Base-by-base conservation (phyloP, 2,797 vertebrate genomes). In the Echeneis naucrates region DNA sequence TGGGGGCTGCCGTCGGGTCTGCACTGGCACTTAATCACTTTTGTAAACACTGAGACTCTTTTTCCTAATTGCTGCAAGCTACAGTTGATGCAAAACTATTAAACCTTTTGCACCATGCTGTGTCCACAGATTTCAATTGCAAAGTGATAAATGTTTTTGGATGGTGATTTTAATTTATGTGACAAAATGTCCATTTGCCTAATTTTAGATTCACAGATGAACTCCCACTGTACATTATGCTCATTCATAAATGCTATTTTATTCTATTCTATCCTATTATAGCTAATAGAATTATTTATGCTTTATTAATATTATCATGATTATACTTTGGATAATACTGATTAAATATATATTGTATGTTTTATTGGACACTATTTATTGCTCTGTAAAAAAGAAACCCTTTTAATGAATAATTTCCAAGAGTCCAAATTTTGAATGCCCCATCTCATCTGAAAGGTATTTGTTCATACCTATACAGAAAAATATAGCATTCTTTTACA, bases 1-100 rank as follows among this genome's bases (percentile, higher is more conserved):
- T 82, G 82, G 84, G 78, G 24, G 50, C 65, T 73, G 81, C 73
- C 63, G 80, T 68, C 75, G 77, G 73, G 68, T 80, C 66, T 68
- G 66, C 67, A 80, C 56, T 24, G 27, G 60, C 72, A 72, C 67
- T 75, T 63, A 84, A 77, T 68, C 68, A 78, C 68, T 76, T 74
- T 75, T 33, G 84, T 45, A 78, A 82, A 83, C 73, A 80, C 52
- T 68, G 40, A 56, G 66, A 62, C 16, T 62, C 52, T 80, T 75
- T 57, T 45, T 51, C 54, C 37, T 82, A 80, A 85, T 83, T 82
- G 68, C 70, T 81, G 63, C 52, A 78, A 67, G 68, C 51, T 52
- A 53, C 48, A 12, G 37, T 53, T 58, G 47, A 75, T 68, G 50
- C 32, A 74, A 19, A 72, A 64, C 51, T 78, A 59, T 69, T 61